Evolutionary conservation across 2,888 invertebrate genomes (phyloP), one percentile per base, ranked within the genome.

Genomic region (Pterobdella sp.): DNA sequence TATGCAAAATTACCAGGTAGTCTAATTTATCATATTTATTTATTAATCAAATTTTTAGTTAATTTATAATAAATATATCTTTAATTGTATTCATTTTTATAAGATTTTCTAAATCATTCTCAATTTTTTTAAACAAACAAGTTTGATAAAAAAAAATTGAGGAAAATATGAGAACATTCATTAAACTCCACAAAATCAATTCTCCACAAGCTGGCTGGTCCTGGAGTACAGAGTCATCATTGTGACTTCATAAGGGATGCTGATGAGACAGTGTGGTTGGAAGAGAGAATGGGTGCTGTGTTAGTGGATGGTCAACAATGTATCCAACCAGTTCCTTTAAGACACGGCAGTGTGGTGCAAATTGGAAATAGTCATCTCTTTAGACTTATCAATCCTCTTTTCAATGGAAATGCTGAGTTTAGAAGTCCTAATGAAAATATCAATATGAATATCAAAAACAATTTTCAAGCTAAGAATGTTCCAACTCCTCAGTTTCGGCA

Each of bases 221-320:
- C n/a, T n/a, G n/a, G n/a, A n/a, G n/a, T n/a, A n/a, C n/a, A n/a
- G n/a, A n/a, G n/a, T n/a, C 88, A 94, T 72, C 97, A 97, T 85
- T 96, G 96, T 85, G 92, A 95, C 79, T 90, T 97, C 79, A 92
- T 94, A 72, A 89, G 89, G 81, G 89, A 92, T 74, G 91, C 92
- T 77, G 93, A 94, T 70, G 91, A 95, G 75, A 94, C 94, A 78
- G 91, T 91, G 1, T 89, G 96, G 64, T 96, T 96, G 36, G 96
- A 97, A 10, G 92, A 81, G 87, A 92, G 35, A 94, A 94, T 84
- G 94, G 96, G 18, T 18, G 91, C 94, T 82, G 93, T 94, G 37
- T 94, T 92, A 84, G 92, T 97, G 77, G 94, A 97, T 84, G 92
- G 92, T 68, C 91, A 93, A 81, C 88, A 93, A 78, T 91, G 94